Percentiles rank a stretch among this genome's conserved stretches.
Conservation (phyloP, 2,797 vertebrate genomes). For the Brachyrhaphis roseni region DNA sequence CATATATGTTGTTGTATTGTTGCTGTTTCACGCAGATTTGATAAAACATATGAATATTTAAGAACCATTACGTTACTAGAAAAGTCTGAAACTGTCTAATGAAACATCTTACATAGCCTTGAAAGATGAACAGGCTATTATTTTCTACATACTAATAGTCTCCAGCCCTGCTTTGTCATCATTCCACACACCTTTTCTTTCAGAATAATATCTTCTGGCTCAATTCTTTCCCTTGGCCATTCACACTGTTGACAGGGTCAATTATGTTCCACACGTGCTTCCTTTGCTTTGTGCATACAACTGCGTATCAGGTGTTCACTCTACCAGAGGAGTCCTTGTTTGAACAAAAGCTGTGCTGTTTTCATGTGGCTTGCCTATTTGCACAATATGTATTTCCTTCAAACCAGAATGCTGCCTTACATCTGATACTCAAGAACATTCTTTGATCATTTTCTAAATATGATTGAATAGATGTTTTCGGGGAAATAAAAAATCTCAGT, state of each 20-base stretch:
- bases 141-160: neutral
- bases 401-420: neutral
- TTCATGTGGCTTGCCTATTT: constrained; percentile 1
- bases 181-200: neutral
- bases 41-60: neutral
- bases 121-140: neutral
- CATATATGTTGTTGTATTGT: neutral
- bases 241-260: constrained; percentile 18
- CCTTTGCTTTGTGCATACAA: constrained; percentile 23
- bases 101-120: neutral
- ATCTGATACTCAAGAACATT: neutral
- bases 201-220: constrained; percentile 11
- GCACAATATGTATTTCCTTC: neutral
- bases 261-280: constrained; percentile 24
- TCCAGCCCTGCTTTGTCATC: neutral
- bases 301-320: neutral
- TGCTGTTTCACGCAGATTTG: neutral
- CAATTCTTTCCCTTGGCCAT: constrained; percentile 10
- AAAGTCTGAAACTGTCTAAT: neutral
- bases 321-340: constrained; percentile 23
- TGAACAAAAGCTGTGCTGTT: neutral
- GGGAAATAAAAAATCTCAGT: neutral
- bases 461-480: neutral
- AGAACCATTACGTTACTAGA: neutral
- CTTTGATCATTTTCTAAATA: neutral